Evolutionary conservation across 2,113 vertebrate genomes (phyloP), one percentile per base, ranked within the genome.

Genomic region (Plecturocebus donacophilus): DNA sequence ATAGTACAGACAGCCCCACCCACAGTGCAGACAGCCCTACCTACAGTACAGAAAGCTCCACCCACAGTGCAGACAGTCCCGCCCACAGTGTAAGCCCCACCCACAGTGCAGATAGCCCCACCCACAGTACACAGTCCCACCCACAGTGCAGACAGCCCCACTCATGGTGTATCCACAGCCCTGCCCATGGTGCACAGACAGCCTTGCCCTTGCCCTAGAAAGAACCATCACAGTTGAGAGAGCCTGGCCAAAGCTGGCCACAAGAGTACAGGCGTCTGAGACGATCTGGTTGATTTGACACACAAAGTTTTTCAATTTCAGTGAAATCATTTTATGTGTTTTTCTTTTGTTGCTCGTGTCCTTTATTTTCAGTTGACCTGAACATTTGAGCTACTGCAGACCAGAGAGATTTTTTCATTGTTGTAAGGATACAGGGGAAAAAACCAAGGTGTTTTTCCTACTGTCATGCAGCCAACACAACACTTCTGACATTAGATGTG

Each of bases 181-280:
- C 56, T 8, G 3, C 8, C 23, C 58, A 27, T 4, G 11, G 25
- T 61, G 10, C 58, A 61, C 58, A 61, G 25, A 61, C 10, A 61
- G 58, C 35, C 66, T 42, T 17, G 0, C 14, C 11, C 0, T 1
- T 38, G 52, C 77, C 8, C 2, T 0, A 27, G 38, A 21, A 19
- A 54, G 47, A 8, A 11, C 1, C 0, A 7, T 12, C 75, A 2
- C 38, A 0, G 1, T 5, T 19, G 38, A 23, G 30, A 23, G 19
- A 8, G 14, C 30, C 38, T 9, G 6, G 25, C 40, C 82, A 54
- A 30, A 10, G 4, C 47, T 8, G 47, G 47, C 77, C 5, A 0
- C 17, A 7, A 6, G 73, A 71, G 49, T 3, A 12, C 11, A 4
- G 10, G 79, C 21, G 35, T 25, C 49, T 32, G 0, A 6, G 79